A percentile compares a stretch with the other conserved stretches of the same genome.
phyloP scores from a whole-genome alignment of 2,113 vertebrate genomes.

The Phalacrocorax aristotelis region DNA sequence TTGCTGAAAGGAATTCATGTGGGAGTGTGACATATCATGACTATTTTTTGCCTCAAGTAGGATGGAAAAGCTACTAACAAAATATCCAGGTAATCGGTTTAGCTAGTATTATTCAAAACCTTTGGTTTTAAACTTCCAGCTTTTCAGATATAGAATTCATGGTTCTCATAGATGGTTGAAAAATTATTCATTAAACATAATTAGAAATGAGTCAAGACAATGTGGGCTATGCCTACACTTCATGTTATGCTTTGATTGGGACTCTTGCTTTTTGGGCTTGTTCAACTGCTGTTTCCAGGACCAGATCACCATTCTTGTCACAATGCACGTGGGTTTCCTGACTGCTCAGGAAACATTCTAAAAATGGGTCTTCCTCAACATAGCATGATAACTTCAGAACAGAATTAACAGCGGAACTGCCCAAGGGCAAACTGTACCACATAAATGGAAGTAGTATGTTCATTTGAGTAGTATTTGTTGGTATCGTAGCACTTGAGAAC shows the following conservation, averaged over 20 bases:
- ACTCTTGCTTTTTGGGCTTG: background rate
- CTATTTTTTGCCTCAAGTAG: conserved; percentile 14
- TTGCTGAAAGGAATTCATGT: background rate
- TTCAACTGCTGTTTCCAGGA: background rate
- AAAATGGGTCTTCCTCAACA: background rate
- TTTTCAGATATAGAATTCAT: background rate
- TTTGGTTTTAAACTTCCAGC: background rate
- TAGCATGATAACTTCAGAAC: background rate
- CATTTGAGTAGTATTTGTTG: background rate
- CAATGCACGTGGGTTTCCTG: background rate
- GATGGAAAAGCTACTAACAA: background rate
- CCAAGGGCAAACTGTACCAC: background rate
- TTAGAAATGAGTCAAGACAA: conserved; percentile 32
- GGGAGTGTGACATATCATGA: background rate
- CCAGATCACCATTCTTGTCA: background rate
- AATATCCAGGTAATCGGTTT: background rate
- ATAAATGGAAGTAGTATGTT: background rate
- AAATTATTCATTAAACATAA: conserved; percentile 9
- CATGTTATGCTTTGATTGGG: background rate
- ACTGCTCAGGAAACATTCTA: background rate
- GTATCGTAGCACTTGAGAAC: background rate
- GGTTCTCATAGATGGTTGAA: background rate
- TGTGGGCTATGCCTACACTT: background rate
- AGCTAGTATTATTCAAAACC: background rate
- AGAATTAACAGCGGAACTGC: background rate